Base-by-base conservation (phyloP, 2,888 invertebrate genomes). In the Eilema caniola region DNA sequence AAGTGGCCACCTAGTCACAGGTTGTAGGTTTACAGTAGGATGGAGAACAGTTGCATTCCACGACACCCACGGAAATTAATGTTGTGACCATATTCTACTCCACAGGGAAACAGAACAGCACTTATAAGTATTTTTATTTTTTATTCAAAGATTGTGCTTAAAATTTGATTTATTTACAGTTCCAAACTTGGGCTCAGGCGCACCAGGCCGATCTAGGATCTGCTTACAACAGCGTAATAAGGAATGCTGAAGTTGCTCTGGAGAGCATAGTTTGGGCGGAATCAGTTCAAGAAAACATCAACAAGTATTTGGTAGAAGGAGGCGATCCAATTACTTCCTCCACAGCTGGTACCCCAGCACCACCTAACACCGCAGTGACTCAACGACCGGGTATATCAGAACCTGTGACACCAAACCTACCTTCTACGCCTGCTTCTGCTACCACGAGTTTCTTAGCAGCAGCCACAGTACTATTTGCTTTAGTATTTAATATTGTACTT, bases 141-240 rank as follows among this genome's bases (percentile, higher is more conserved):
- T 28, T 24, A 60, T 31, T 60, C 14, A 25, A 28, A 28, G 8
- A 61, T 3, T 11, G n/a, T 53, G n/a, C 10, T 53, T 31, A 31
- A 61, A 2, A 31, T n/a, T 61, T 61, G 8, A 61, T 66, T 25
- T 59, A 47, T 12, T 82, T 78, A 20, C 86, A 95, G 95, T 94
- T 92, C 86, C 85, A 87, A 85, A 37, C 59, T 4, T 95, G 95
- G 95, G 91, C 86, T 0, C 83, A 73, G 3, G 11, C 62, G 0
- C 88, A 82, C 66, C 82, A 83, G 61, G 78, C 57, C 0, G 47
- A 8, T 0, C 78, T 94, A n/a, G 89, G 87, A 2, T 23, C 47
- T 24, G 37, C 53, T 14, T 69, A 63, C 3, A 90, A 84, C 70
- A 41, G 74, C 8, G 7, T 62, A 1, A 85, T 93, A 0, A 76